phyloP scores from a whole-genome alignment of 2,797 vertebrate genomes.

The Ataeniobius toweri region DNA sequence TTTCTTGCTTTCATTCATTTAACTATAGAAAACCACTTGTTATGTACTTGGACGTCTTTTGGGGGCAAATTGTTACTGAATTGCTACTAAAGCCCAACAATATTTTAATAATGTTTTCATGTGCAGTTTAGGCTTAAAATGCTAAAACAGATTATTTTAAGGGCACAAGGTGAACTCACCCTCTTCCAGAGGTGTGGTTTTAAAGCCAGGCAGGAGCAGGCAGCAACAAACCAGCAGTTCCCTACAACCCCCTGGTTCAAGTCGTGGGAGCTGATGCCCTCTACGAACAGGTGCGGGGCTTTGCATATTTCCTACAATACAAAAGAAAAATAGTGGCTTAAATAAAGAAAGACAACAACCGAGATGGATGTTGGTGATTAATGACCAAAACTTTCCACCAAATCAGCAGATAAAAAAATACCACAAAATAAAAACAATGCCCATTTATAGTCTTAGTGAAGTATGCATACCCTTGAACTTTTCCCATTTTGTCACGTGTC shows the following conservation, averaged over 20 bases:
- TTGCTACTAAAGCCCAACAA: neutral
- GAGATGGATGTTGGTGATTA: neutral
- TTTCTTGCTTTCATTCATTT: neutral
- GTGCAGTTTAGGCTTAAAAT: neutral
- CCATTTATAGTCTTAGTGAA: neutral
- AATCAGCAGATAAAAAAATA: neutral
- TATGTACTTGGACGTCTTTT: neutral
- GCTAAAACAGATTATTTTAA: neutral
- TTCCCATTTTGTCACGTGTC: neutral
- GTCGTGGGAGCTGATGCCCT: slow-evolving; percentile 90
- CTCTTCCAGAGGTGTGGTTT: slow-evolving; percentile 88
- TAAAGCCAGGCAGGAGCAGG: slow-evolving; percentile 93
- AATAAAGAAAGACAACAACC: neutral
- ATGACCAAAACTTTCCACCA: neutral
- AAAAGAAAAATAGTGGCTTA: neutral
- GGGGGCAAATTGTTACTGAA: neutral
- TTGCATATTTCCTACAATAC: slow-evolving; percentile 83
- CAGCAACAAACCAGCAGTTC: slow-evolving; percentile 95
- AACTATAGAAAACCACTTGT: neutral
- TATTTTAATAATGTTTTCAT: neutral
- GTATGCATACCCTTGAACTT: neutral
- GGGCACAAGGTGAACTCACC: slow-evolving; percentile 66
- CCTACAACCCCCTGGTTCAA: slow-evolving; percentile 90
- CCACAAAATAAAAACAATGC: neutral
- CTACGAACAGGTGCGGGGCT: slow-evolving; percentile 86